Conservation (phyloP, 1,140 invertebrate genomes). For the Pteromalus puparum region DNA sequence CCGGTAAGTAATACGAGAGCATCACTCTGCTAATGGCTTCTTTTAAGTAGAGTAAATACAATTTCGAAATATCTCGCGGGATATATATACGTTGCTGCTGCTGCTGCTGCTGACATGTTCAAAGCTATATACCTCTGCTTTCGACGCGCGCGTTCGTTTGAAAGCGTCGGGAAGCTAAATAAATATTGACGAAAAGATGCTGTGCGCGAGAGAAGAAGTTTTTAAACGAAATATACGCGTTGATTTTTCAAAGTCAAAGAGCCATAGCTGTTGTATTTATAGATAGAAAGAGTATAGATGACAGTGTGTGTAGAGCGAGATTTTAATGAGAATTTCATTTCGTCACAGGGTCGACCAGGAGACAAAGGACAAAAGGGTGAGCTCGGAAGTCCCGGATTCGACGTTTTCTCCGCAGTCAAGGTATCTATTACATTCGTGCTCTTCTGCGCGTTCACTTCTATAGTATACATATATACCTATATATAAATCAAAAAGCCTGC, state of each 20-base stretch:
- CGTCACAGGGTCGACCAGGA: constrained; percentile 86
- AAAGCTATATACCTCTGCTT: not conserved
- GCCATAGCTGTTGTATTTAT: not conserved
- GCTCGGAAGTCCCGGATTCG: constrained; percentile 89
- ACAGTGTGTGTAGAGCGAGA: not conserved
- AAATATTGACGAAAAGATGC: constrained; percentile 24
- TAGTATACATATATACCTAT: no score
- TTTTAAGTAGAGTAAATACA: constrained; percentile 7
- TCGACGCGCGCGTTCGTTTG: not conserved
- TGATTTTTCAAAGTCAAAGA: not conserved
- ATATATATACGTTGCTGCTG: no score
- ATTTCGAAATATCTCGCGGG: constrained; percentile 8
- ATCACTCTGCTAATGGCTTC: not conserved
- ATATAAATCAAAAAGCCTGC: constrained; percentile 13
- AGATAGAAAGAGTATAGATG: no score
- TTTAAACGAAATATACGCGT: not conserved
- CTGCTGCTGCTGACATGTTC: not conserved
- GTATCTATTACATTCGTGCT: constrained; percentile 75
- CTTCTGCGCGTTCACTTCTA: no score
- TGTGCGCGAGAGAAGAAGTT: not conserved
- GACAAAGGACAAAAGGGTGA: constrained; percentile 93
- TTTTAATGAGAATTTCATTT: constrained; percentile 42
- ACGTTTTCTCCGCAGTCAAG: constrained; percentile 93
- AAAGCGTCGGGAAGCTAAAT: not conserved
- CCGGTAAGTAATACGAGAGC: constrained; percentile 79